A percentile compares a stretch with the other conserved stretches of the same genome.
These are phyloP conservation scores for Rallus crepitans DNA, from an alignment of 2,797 vertebrate species.

Conservation along the genomic window DNA sequence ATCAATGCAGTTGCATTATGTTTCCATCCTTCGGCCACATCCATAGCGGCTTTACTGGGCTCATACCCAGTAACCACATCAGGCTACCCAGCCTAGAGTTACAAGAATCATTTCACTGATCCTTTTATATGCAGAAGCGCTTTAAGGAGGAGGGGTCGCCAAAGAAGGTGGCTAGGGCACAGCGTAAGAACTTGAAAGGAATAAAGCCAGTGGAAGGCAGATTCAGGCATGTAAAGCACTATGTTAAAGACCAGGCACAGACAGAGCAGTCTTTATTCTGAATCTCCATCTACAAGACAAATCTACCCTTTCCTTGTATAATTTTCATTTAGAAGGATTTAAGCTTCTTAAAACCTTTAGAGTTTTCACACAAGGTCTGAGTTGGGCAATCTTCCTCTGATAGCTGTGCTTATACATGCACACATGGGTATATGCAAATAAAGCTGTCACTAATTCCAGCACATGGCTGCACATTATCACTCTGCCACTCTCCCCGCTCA, in stretches of 20 bases:
- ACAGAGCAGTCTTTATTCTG: slow-evolving; percentile 52
- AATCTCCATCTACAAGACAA: slow-evolving; percentile 71
- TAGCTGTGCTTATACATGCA: neutral
- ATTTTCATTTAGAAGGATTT: slow-evolving; percentile 76
- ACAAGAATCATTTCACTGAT: slow-evolving; percentile 45
- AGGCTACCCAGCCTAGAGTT: neutral
- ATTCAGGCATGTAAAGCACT: slow-evolving; percentile 57
- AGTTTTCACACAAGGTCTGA: neutral
- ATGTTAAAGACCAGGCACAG: slow-evolving; percentile 60
- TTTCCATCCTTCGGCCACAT: neutral
- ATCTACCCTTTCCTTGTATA: slow-evolving; percentile 69
- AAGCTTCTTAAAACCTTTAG: slow-evolving; percentile 73
- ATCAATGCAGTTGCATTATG: neutral
- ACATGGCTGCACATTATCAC: neutral
- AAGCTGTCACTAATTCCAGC: slow-evolving; percentile 62
- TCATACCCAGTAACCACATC: neutral
- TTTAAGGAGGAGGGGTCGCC: slow-evolving; percentile 42
- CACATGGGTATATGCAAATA: slow-evolving; percentile 59
- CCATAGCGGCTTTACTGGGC: neutral
- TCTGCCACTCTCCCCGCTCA: neutral
- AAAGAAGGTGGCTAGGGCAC: slow-evolving; percentile 50
- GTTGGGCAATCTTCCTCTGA: slow-evolving; percentile 13
- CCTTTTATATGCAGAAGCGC: slow-evolving; percentile 53
- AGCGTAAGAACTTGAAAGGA: slow-evolving; percentile 41
- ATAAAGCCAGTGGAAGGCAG: slow-evolving; percentile 63